Evolutionary conservation across 2,888 invertebrate species (phyloP), one percentile per base, ranked within the genome.

Genomic region (Drosophila phalerata): DNA sequence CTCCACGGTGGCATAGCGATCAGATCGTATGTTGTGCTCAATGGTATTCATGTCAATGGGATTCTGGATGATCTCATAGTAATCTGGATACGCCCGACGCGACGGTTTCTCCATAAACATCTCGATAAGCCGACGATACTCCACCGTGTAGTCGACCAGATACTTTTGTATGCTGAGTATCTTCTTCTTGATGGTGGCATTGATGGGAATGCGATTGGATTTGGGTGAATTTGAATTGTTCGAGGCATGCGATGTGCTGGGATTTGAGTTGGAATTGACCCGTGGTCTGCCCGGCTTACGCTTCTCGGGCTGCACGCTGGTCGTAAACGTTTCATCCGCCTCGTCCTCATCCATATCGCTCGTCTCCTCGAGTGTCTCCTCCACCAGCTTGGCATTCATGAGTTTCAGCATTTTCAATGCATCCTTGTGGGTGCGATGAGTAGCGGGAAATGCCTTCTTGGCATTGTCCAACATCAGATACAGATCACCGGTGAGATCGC

Each of bases 401-500:
- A 96, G 94, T 93, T 96, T 96, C 83, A 97, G 96, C 89, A 98
- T 93, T 90, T 96, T 96, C 0, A 96, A 95, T 49, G 98, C 97
- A 92, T 97, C 96, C 92, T 97, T 96, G 91, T 97, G 97, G 13
- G 97, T 94, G 82, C 96, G 95, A 43, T 97, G 97, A 42, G 96
- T 96, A 52, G 96, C 95, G 47, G 96, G 93, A 92, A 97, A 98
- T 91, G 98, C 98, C 86, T 96, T 96, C 91, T 97, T 97, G 11
- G 99, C 99, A 93, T 99, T 99, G 91, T 98, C 98, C 92, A 99
- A 97, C 96, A 99, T 98, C 52, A 98, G 95, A 90, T 98, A 98
- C 94, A 99, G 95, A 91, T 99, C 99, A 0, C 96, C 96, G 0
- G 98, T 97, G 43, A 99, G 95, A 91, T 98, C 97, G 30, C 96